These are phyloP conservation scores for Halcyon leucocephala DNA, from an alignment of 2,797 vertebrate genomes.

Conservation along the genomic window DNA sequence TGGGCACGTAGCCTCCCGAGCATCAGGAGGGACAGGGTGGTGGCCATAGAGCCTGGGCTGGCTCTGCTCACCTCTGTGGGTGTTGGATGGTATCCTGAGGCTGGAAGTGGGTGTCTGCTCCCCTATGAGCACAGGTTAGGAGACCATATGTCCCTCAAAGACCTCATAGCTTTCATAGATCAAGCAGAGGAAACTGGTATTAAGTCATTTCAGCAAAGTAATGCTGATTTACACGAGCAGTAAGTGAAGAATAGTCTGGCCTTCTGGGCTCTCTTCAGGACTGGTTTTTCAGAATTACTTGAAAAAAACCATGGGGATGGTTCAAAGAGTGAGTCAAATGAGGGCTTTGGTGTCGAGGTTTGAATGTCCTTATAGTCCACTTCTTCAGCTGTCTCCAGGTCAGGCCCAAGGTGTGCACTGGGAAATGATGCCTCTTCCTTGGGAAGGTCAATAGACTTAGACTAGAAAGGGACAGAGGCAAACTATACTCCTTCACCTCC, in stretches of 20 bases:
- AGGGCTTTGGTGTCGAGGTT: not conserved
- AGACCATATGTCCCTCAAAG: not conserved
- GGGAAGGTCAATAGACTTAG: not conserved
- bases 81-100: fast-evolving
- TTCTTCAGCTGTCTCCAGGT: not conserved
- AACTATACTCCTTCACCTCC: not conserved
- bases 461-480: not conserved
- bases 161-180: not conserved
- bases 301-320: not conserved
- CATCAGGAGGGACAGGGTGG: fast-evolving
- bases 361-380: not conserved
- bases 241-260: not conserved
- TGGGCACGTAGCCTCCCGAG: not conserved
- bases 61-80: not conserved
- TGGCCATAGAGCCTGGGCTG: fast-evolving
- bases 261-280: not conserved
- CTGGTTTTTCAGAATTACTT: not conserved
- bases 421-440: not conserved
- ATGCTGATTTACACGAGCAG: not conserved
- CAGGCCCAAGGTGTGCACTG: not conserved
- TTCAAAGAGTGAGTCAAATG: not conserved
- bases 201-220: not conserved
- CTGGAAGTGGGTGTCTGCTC: not conserved
- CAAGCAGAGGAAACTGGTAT: not conserved
- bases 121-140: no score